Base-by-base conservation (phyloP, 2,888 invertebrate genomes). In the Piscicola geometra region DNA sequence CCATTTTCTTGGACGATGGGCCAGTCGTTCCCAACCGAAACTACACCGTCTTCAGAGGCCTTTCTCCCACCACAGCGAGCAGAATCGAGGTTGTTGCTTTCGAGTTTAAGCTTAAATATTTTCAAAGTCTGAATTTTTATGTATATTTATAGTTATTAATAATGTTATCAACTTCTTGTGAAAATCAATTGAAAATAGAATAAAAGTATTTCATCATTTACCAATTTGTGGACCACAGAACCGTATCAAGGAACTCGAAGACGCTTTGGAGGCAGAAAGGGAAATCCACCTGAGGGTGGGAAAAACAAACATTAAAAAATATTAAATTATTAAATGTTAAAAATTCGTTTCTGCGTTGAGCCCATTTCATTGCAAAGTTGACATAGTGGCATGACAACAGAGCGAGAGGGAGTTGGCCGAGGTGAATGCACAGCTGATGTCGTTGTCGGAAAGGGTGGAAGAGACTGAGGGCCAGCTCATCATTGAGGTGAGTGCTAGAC, bases 371-470 rank as follows among this genome's bases (percentile, higher is more conserved):
- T n/a, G n/a, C n/a, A 21, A 56, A 25, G 21, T 52, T n/a, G 9
- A 41, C 25, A 36, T 9, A 41, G 28, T 35, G 18, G 3, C 41
- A 18, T 72, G 25, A 0, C 47, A 47, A 64, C 88, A 99, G 98
- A 96, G 98, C 88, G 99, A 99, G 90, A 93, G 98, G 86, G 97
- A 98, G 88, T 94, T 94, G 88, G 94, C 97, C 86, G 99, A 99
- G 88, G 90, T 97, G 86, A 94, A 94, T 88, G 96, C 98, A 86
- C 97, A 98, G 89, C 92, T 98, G 83, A 97, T 99, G 87, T 92
- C 94, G 87, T 90, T 98, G 85, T 92, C 93, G 85, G 73, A 73
- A n/a, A 56, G 64, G 25, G 36, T 52, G 3, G 73, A 73, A n/a
- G 73, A 73, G 21, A 35, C 73, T n/a, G 73, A 73, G 36, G 56